Conservation (phyloP, 2,113 vertebrate genomes). For the Gadus macrocephalus region DNA sequence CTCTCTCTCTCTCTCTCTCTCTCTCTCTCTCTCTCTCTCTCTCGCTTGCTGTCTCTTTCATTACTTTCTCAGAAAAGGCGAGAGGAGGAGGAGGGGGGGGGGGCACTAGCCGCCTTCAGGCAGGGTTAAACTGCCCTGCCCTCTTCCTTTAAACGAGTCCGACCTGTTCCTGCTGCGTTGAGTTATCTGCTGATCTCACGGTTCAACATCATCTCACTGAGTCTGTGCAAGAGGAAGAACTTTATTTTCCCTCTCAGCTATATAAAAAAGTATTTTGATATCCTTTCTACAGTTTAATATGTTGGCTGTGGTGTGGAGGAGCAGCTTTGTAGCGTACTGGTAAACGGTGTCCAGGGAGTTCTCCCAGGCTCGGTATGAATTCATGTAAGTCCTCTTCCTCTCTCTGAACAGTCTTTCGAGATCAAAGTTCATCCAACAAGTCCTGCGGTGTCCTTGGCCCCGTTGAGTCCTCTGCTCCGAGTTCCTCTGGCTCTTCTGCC, state of each 20-base stretch:
- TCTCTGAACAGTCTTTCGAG: conserved; percentile 32
- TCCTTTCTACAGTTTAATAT: no score
- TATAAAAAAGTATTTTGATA: neutral
- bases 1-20: neutral
- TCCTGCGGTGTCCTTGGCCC: conserved; percentile 25
- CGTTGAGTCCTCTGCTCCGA: conserved; percentile 36
- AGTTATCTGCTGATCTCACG: conserved; percentile 65
- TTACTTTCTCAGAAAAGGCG: conserved; percentile 43
- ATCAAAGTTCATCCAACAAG: conserved; percentile 61
- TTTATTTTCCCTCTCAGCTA: neutral
- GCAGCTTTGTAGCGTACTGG: neutral
- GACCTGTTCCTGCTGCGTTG: conserved; percentile 67
- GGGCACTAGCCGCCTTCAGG: conserved; percentile 41
- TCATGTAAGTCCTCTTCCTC: conserved; percentile 34
- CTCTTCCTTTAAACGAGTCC: conserved; percentile 69
- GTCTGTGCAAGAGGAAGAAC: conserved; percentile 31
- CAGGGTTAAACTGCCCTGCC: conserved; percentile 69
- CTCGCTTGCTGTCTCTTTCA: neutral
- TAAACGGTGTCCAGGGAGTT: conserved; percentile 4
- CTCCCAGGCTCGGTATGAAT: conserved; percentile 10
- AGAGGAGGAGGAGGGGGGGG: conserved; percentile 33
- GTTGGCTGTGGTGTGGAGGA: neutral
- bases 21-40: neutral
- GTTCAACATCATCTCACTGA: conserved; percentile 45
- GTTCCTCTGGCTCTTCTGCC: conserved; percentile 24